Evolutionary conservation across 2,888 invertebrate species (phyloP).

Genomic region (Troides helena): DNA sequence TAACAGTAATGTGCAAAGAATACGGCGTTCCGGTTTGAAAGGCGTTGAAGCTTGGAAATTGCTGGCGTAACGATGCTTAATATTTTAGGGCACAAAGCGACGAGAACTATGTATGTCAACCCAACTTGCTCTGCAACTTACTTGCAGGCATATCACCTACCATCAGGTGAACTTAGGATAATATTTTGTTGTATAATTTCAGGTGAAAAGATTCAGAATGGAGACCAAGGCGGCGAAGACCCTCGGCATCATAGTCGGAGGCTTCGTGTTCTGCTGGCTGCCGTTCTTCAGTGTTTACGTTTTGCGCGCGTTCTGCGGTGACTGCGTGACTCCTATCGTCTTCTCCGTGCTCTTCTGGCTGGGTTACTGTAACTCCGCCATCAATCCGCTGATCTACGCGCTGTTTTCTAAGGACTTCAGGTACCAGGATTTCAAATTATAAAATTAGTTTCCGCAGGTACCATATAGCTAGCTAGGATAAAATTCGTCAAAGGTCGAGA

Average conservation of each 20-base stretch:
- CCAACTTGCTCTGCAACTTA: too few species aligned
- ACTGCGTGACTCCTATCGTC: conserved; percentile 90
- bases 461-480: too few species aligned
- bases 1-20: too few species aligned
- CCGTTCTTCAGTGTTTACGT: conserved; percentile 98
- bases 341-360: conserved; percentile 98
- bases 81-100: too few species aligned
- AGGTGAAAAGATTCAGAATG: conserved; percentile 95
- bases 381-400: conserved; percentile 97
- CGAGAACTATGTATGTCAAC: too few species aligned
- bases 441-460: too few species aligned
- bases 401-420: conserved; percentile 95
- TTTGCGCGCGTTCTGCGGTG: conserved; percentile 91
- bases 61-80: too few species aligned
- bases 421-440: conserved; percentile 37
- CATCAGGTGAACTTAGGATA: too few species aligned
- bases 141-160: too few species aligned
- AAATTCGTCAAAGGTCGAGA: too few species aligned
- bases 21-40: too few species aligned
- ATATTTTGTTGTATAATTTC: conserved; percentile 42
- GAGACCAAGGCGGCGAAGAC: conserved; percentile 99
- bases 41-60: too few species aligned
- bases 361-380: conserved; percentile 97
- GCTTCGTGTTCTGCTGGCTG: conserved; percentile 98
- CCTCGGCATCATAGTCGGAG: conserved; percentile 97